These are phyloP conservation scores for Drosophila burlai DNA, from an alignment of 1,140 invertebrate genomes.

Conservation along the genomic window DNA sequence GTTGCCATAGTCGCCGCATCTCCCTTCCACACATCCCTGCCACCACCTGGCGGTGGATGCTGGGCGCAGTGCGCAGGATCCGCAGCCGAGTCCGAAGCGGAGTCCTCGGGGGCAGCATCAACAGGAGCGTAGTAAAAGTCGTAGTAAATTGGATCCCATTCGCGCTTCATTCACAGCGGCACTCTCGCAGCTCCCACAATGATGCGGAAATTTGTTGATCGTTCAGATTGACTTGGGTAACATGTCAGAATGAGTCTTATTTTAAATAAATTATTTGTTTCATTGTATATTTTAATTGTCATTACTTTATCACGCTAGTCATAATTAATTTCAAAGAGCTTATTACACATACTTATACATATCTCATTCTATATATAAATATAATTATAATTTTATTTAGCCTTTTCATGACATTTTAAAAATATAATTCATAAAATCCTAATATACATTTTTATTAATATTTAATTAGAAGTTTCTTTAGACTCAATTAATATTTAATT, in stretches of 20 bases:
- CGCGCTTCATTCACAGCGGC: conserved; percentile 59
- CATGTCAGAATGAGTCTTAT: neutral
- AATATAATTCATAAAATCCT: too few relatives aligned
- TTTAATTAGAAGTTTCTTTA: too few relatives aligned
- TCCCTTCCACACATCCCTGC: neutral
- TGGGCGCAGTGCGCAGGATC: conserved; percentile 65
- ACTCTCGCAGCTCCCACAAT: neutral
- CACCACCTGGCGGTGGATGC: conserved; percentile 63
- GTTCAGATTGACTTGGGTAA: neutral
- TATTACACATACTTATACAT: too few relatives aligned
- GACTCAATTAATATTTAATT: too few relatives aligned
- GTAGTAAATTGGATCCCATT: conserved; percentile 78
- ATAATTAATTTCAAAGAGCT: neutral
- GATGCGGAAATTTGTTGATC: conserved; percentile 19
- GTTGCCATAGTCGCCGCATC: conserved; percentile 45
- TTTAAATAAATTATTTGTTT: neutral
- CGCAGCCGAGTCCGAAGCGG: conserved; percentile 5
- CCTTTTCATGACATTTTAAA: too few relatives aligned
- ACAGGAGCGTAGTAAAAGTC: conserved; percentile 67
- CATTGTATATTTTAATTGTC: neutral
- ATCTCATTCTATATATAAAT: too few relatives aligned
- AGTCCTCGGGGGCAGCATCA: conserved; percentile 20
- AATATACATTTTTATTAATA: too few relatives aligned
- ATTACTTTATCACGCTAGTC: neutral
- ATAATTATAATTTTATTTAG: too few relatives aligned